A percentile compares a stretch with the other conserved stretches of the same genome.
Conservation (phyloP, 92 coral and sea anemone species). For the Parazoanthus atlanticus region DNA sequence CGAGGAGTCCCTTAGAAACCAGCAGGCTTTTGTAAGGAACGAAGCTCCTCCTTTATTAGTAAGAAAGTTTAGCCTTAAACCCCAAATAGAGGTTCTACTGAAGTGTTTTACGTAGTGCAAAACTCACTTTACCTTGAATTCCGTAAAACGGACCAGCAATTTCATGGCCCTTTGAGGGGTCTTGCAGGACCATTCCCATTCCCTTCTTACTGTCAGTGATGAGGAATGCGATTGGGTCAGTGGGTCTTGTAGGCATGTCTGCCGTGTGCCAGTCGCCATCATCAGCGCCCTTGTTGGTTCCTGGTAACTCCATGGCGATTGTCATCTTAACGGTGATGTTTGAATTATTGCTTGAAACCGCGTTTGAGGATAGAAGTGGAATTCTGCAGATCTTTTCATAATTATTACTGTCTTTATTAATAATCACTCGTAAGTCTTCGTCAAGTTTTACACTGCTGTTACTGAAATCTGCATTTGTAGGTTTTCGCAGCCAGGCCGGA, state of each 20-base stretch:
- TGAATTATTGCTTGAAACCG: background rate
- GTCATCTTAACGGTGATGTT: slow-evolving; percentile 9
- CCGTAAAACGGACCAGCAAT: slow-evolving; percentile 23
- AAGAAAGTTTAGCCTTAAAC: background rate
- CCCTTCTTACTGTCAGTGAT: slow-evolving; percentile 17
- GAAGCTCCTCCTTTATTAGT: too few species aligned
- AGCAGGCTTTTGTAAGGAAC: too few species aligned
- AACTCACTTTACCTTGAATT: slow-evolving; percentile 28
- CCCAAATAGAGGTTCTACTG: background rate
- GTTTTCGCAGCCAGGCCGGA: slow-evolving; percentile 26
- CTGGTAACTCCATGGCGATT: slow-evolving; percentile 36
- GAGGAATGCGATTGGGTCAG: slow-evolving; percentile 23
- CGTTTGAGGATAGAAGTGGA: background rate
- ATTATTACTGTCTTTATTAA: slow-evolving; percentile 5
- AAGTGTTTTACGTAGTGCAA: background rate
- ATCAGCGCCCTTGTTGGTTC: background rate
- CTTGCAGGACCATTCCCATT: slow-evolving; percentile 44
- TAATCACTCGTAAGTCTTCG: slow-evolving; percentile 26
- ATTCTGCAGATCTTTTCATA: slow-evolving; percentile 36
- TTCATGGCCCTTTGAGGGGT: slow-evolving; percentile 13
- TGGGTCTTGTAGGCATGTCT: slow-evolving; percentile 19
- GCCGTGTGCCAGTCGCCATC: background rate
- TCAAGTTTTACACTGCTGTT: too few species aligned
- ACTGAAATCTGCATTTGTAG: background rate
- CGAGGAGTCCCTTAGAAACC: too few species aligned